Evolutionary conservation across 2,797 vertebrate species (phyloP), one percentile per base, ranked within the genome.

Genomic region (Choloepus didactylus): DNA sequence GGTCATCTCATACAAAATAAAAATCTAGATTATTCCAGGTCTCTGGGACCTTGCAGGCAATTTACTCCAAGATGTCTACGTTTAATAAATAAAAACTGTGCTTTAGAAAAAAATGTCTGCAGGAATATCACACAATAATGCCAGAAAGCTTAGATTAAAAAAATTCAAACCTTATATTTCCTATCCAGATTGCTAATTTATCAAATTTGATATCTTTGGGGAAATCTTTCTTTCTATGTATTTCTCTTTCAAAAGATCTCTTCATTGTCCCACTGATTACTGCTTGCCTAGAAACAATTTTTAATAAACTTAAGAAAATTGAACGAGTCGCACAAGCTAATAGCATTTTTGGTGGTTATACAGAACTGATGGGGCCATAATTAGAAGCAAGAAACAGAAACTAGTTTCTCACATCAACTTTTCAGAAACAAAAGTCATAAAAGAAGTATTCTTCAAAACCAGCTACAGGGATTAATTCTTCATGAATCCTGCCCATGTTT

Each of bases 221-320:
- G 38, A 90, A 93, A 59, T 16, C 44, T 83, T 79, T 46, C n/a
- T 64, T 90, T 89, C n/a, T 73, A 89, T 0, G 87, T 44, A 69
- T 91, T 92, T 87, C 46, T 79, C 80, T 79, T 77, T 94, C 51
- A 93, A 60, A 9, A 21, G 19, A 77, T 41, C 19, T 86, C 41
- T 77, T 66, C 60, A 70, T 5, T 54, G 35, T 82, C 69, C 64
- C 66, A 41, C 6, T n/a, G 60, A 87, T 0, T 89, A 49, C 35
- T 60, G 25, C 14, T 85, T 89, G 29, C 60, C 76, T 90, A 87
- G 64, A 82, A 83, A 54, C 90, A 81, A 81, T 35, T 35, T 49
- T 21, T 41, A 92, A 82, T 49, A 51, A 94, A 41, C 38, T 70
- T 89, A 83, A 66, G 46, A 73, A 93, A 81, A 54, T 2, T n/a